A percentile compares a stretch with the other conserved stretches of the same genome.
Conservation (phyloP, 2,888 invertebrate genomes). For the Stenodera caucasica region DNA sequence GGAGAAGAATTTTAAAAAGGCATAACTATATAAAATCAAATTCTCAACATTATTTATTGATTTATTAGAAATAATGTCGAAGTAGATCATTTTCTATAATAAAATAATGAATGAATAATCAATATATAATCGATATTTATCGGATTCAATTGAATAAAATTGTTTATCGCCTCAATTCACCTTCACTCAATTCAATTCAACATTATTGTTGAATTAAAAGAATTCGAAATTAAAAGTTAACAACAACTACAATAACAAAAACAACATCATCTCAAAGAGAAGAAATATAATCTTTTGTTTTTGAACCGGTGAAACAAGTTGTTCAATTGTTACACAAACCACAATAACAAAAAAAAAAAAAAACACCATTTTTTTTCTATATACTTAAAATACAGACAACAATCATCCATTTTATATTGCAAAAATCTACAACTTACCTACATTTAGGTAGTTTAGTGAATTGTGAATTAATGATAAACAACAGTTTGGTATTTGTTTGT, state of each 20-base stretch:
- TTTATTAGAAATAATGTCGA: not conserved
- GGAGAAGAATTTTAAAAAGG: not conserved
- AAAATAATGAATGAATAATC: not conserved
- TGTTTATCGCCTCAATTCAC: not conserved
- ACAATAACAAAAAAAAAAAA: too few species aligned
- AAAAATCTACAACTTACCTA: not conserved
- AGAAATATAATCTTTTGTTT: conserved; percentile 10
- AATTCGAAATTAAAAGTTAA: not conserved
- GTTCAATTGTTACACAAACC: conserved; percentile 22
- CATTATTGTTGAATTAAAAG: too few species aligned
- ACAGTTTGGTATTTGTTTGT: not conserved
- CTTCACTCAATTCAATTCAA: not conserved
- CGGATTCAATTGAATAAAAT: not conserved
- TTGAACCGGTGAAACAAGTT: conserved; percentile 31
- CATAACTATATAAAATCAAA: too few species aligned
- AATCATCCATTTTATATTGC: not conserved
- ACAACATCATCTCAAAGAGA: conserved; percentile 1
- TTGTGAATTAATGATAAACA: not conserved
- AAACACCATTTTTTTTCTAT: not conserved
- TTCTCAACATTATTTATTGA: not conserved
- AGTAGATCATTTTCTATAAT: not conserved
- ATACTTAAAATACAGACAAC: not conserved
- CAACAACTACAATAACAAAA: not conserved
- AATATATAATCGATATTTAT: not conserved
- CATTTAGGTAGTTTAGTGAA: not conserved